A percentile compares a stretch with the other conserved stretches of the same genome.
Conservation (phyloP, 2,113 vertebrate genomes). For the Circaetus cinerascens region DNA sequence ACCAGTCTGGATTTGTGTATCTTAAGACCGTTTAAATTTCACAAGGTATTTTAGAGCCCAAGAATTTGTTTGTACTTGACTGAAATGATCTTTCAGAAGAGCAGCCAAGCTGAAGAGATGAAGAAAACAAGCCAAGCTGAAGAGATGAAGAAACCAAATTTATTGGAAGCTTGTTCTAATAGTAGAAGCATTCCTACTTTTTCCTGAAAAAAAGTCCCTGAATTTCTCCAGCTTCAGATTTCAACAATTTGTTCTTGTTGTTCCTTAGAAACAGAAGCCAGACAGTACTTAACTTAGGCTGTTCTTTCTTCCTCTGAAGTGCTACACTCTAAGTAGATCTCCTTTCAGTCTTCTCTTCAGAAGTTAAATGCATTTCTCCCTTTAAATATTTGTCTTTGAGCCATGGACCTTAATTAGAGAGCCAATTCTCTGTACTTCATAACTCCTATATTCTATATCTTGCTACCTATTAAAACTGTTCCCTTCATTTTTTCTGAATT, state of each 20-base stretch:
- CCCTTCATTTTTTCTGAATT: neutral
- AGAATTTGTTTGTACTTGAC: neutral
- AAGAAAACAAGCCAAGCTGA: neutral
- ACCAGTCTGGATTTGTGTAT: neutral
- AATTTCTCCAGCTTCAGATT: neutral
- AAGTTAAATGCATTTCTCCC: neutral
- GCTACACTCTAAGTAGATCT: neutral
- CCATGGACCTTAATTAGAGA: neutral
- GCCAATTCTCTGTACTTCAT: neutral
- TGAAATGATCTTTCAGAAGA: neutral
- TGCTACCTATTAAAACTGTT: neutral
- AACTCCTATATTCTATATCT: neutral
- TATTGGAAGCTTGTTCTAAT: neutral
- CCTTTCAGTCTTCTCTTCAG: neutral
- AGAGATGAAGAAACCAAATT: neutral
- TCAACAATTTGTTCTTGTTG: neutral
- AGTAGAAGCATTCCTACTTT: neutral
- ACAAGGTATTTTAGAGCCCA: neutral
- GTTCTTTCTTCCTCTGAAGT: neutral
- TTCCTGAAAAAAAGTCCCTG: neutral
- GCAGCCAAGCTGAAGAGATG: neutral
- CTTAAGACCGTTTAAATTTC: neutral
- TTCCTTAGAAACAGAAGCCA: neutral
- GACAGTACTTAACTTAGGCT: neutral
- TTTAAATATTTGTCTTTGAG: neutral